phyloP scores from a whole-genome alignment of 2,113 vertebrate species.

The Poecilia latipinna region DNA sequence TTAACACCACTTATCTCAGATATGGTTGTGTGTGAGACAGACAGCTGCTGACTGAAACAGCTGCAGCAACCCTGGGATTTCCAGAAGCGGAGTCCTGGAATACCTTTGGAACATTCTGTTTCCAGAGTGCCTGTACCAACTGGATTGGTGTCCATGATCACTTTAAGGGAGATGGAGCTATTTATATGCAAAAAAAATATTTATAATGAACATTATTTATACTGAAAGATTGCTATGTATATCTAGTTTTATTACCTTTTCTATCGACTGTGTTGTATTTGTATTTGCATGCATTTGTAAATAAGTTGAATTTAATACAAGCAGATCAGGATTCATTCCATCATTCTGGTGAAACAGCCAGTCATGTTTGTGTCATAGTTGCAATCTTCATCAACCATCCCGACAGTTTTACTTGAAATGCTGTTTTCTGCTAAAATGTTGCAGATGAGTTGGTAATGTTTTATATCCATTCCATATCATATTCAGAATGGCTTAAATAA shows the following conservation, averaged over 20 bases:
- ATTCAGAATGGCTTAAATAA: constrained; percentile 23
- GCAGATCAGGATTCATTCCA: not conserved
- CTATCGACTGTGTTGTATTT: constrained; percentile 64
- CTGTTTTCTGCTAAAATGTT: not conserved
- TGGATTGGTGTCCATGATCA: constrained; percentile 37
- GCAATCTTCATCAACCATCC: not conserved
- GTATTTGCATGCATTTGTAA: constrained; percentile 75
- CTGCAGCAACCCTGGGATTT: not conserved
- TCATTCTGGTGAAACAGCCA: constrained; percentile 15
- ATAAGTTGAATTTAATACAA: constrained; percentile 17
- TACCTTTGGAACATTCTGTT: too few relatives aligned
- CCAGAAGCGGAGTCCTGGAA: not conserved
- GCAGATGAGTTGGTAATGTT: not conserved
- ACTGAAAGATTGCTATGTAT: constrained; percentile 61
- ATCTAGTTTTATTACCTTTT: constrained; percentile 73
- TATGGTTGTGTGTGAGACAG: not conserved
- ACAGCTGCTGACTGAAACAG: constrained; percentile 2
- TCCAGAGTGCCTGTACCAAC: constrained; percentile 6
- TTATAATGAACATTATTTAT: constrained; percentile 79
- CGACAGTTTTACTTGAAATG: constrained; percentile 52
- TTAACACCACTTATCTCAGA: not conserved
- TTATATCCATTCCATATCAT: constrained; percentile 10
- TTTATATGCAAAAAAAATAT: constrained; percentile 74
- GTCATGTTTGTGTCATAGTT: not conserved
- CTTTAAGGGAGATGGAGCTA: constrained; percentile 39